Conservation (phyloP, 2,113 vertebrate species). For the Pseudopipra pipra region DNA sequence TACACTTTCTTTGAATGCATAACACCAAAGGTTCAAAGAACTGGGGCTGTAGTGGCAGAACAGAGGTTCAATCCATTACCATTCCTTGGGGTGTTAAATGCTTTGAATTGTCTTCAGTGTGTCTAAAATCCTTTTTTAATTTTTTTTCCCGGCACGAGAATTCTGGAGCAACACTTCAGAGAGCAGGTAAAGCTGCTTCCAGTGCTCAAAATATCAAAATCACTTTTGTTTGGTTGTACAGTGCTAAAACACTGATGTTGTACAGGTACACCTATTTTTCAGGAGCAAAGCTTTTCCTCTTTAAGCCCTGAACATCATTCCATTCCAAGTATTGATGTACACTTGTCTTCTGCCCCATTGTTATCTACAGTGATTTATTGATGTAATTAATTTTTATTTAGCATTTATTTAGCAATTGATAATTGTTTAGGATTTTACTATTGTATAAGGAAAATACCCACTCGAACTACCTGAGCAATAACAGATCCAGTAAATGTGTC, state of each 20-base stretch:
- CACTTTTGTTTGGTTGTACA: not conserved
- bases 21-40: not conserved
- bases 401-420: not conserved
- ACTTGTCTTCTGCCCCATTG: not conserved
- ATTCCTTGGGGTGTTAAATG: not conserved
- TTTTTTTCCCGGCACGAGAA: not conserved
- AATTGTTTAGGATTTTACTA: not conserved
- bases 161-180: not conserved
- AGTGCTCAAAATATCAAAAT: not conserved
- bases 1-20: not conserved
- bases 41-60: not conserved
- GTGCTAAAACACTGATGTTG: not conserved
- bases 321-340: not conserved
- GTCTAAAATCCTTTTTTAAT: not conserved
- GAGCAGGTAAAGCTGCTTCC: not conserved
- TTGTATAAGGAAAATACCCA: not conserved
- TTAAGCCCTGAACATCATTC: not conserved
- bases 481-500: not conserved
- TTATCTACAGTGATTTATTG: not conserved
- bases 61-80: not conserved
- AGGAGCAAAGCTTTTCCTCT: not conserved
- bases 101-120: not conserved
- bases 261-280: not conserved
- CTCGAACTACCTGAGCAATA: not conserved
- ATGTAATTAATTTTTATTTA: not conserved